phyloP scores from a whole-genome alignment of 2,888 invertebrate genomes.

The Drosophila dives region DNA sequence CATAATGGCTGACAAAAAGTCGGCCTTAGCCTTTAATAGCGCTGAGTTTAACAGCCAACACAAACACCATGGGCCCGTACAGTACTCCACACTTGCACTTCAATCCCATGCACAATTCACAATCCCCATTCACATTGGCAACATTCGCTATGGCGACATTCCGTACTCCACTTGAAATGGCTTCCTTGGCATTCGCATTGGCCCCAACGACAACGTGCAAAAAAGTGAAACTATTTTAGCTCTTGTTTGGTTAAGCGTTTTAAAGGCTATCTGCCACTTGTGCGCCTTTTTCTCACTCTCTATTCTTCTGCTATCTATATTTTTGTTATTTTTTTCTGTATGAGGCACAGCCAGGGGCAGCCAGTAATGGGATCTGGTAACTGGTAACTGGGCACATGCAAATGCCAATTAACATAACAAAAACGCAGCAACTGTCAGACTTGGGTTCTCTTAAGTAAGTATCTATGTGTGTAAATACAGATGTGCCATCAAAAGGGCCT shows the following conservation, averaged over 20 bases:
- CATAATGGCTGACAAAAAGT: slow-evolving; percentile 81
- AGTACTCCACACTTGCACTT: slow-evolving; percentile 37
- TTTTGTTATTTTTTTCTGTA: neutral
- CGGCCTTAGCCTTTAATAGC: slow-evolving; percentile 80
- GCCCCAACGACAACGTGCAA: slow-evolving; percentile 24
- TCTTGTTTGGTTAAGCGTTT: slow-evolving; percentile 78
- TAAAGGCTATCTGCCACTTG: slow-evolving; percentile 65
- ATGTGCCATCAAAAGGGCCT: slow-evolving; percentile 44
- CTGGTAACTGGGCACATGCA: slow-evolving; percentile 47
- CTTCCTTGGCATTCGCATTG: slow-evolving; percentile 70
- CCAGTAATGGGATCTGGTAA: slow-evolving; percentile 9
- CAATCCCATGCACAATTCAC: slow-evolving; percentile 25
- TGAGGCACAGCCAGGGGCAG: slow-evolving; percentile 9
- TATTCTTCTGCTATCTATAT: neutral
- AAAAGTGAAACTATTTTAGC: slow-evolving; percentile 75
- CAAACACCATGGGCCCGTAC: slow-evolving; percentile 62
- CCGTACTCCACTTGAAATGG: slow-evolving; percentile 62
- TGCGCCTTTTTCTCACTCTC: slow-evolving; percentile 18
- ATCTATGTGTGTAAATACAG: slow-evolving; percentile 2
- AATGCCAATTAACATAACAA: slow-evolving; percentile 80
- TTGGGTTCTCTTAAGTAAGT: slow-evolving; percentile 7
- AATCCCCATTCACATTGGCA: slow-evolving; percentile 29
- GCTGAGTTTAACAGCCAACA: slow-evolving; percentile 79
- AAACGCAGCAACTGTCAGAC: slow-evolving; percentile 48
- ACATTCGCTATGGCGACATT: slow-evolving; percentile 70